Evolutionary conservation across 2,888 invertebrate genomes (phyloP).

Genomic region (Eudemis profundana): DNA sequence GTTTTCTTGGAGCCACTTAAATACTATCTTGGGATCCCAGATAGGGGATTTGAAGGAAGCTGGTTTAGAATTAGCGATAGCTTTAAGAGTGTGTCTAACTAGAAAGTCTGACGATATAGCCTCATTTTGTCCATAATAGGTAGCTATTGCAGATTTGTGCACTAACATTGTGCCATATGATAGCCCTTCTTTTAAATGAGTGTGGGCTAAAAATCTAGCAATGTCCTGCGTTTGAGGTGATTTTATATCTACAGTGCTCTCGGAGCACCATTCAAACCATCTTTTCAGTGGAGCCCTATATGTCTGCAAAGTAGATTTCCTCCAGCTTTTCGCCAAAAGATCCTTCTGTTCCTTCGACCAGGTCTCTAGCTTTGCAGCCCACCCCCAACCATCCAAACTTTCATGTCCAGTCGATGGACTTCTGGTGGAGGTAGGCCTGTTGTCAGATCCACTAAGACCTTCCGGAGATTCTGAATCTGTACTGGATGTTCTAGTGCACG

Average conservation of each 20-base stretch:
- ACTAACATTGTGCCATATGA: constrained; percentile 2
- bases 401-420: not conserved
- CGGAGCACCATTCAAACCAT: not conserved
- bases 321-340: not conserved
- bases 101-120: not conserved
- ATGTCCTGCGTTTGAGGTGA: not conserved
- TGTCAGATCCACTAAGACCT: not conserved
- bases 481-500: no score
- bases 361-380: not conserved
- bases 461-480: not conserved
- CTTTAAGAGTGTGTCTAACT: not conserved
- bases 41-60: not conserved
- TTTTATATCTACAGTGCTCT: not conserved
- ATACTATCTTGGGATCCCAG: no score
- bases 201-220: not conserved
- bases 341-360: constrained; percentile 2
- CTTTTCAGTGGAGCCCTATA: not conserved
- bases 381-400: constrained; percentile 8
- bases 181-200: not conserved
- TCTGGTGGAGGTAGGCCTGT: not conserved
- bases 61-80: not conserved
- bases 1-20: not conserved
- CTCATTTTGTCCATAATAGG: constrained; percentile 2
- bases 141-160: constrained; percentile 1
- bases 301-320: not conserved